Conservation (phyloP, 2,797 vertebrate genomes). For the Allobates femoralis region DNA sequence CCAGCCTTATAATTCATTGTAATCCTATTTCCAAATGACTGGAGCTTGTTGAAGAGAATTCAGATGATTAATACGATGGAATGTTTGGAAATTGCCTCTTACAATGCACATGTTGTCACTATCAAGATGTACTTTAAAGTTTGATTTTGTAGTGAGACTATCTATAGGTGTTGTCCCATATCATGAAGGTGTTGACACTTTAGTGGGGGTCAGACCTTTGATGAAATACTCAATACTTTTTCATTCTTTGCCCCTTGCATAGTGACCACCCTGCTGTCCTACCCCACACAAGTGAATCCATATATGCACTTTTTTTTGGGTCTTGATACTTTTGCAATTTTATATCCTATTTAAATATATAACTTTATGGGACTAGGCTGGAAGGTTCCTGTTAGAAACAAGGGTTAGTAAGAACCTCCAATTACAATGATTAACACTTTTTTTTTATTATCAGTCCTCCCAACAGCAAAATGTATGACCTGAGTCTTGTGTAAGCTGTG, state of each 20-base stretch:
- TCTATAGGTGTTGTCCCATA: too few species aligned
- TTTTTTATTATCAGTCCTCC: background rate
- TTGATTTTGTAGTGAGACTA: background rate
- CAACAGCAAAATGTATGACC: background rate
- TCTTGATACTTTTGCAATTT: too few species aligned
- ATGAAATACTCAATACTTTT: too few species aligned
- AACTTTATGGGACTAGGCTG: background rate
- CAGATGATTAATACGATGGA: conserved; percentile 32
- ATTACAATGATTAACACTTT: background rate
- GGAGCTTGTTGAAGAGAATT: background rate
- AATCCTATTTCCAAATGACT: conserved; percentile 28
- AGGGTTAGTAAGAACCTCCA: background rate
- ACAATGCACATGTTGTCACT: background rate
- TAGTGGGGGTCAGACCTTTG: too few species aligned
- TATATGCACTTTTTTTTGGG: too few species aligned
- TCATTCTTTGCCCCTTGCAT: too few species aligned
- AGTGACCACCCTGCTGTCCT: too few species aligned
- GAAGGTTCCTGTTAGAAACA: background rate
- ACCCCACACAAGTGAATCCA: too few species aligned
- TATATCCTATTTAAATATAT: too few species aligned
- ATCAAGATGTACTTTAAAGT: background rate
- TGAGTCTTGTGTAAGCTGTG: background rate
- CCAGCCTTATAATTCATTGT: conserved; percentile 4
- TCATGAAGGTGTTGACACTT: too few species aligned
- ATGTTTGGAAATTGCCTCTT: conserved; percentile 11